These are phyloP conservation scores for Chiloscyllium plagiosum DNA, from an alignment of 2,113 vertebrate genomes.

Conservation along the genomic window DNA sequence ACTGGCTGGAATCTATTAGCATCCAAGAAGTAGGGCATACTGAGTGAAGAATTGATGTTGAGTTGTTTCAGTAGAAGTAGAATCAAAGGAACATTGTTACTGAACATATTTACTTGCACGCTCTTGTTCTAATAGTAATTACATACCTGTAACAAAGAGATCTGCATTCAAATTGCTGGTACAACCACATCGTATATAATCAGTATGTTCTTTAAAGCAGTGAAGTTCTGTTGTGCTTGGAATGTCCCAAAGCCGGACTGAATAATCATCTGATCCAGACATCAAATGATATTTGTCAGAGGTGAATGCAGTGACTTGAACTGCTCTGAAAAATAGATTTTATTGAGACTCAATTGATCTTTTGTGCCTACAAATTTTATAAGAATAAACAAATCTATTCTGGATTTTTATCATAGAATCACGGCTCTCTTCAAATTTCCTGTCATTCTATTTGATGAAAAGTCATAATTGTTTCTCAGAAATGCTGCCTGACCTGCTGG, in stretches of 20 bases:
- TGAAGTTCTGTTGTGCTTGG: conserved; percentile 66
- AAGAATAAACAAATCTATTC: background rate
- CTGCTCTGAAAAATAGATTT: conserved; percentile 64
- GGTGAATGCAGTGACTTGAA: conserved; percentile 79
- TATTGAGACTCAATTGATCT: conserved; percentile 28
- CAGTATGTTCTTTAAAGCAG: conserved; percentile 75
- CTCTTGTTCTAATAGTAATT: background rate
- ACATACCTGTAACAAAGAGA: conserved; percentile 84
- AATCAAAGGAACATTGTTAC: background rate
- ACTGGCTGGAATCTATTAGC: background rate
- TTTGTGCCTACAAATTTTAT: background rate
- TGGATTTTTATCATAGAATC: background rate
- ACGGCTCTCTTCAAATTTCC: background rate
- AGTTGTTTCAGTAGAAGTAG: background rate
- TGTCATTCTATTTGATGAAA: background rate
- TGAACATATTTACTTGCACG: background rate
- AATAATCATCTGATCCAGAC: conserved; percentile 87
- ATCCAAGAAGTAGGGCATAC: background rate
- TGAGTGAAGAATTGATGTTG: too few species aligned
- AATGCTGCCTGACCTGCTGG: background rate
- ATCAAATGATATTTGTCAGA: conserved; percentile 79
- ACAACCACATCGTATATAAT: conserved; percentile 83
- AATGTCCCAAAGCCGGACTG: conserved; percentile 84
- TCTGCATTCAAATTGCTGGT: conserved; percentile 80
- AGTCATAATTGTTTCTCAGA: background rate